A percentile compares a stretch with the other conserved stretches of the same genome.
These are phyloP conservation scores for Pomatorhinus ruficollis DNA, from an alignment of 2,113 vertebrate genomes.

Conservation along the genomic window DNA sequence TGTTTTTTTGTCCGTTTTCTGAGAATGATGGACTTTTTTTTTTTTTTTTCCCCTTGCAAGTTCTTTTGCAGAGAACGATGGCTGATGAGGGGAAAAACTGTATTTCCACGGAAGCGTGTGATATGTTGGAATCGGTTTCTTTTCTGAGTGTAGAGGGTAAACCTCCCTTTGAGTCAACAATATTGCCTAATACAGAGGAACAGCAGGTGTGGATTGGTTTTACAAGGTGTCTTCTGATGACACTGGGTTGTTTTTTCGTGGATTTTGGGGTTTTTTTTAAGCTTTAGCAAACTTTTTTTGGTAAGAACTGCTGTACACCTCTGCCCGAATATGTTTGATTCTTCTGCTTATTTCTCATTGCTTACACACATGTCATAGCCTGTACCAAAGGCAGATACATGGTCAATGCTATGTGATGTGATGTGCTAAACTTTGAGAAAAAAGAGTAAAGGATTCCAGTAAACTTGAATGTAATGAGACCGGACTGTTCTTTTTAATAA, in stretches of 20 bases:
- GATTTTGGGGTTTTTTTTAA: fast-evolving
- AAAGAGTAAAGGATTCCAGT: background rate
- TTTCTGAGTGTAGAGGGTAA: background rate
- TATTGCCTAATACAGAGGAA: background rate
- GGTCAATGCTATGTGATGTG: fast-evolving
- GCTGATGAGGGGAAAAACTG: background rate
- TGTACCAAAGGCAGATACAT: background rate
- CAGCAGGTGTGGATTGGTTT: constrained; percentile 25
- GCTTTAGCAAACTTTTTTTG: background rate
- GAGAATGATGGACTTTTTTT: background rate
- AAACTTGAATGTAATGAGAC: background rate
- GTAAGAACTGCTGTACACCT: background rate
- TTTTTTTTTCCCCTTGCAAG: background rate
- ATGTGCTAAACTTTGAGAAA: background rate
- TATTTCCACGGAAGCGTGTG: background rate
- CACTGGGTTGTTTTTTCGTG: fast-evolving
- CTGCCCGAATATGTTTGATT: background rate
- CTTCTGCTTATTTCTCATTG: background rate
- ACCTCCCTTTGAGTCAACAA: constrained; percentile 7
- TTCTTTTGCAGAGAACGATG: background rate
- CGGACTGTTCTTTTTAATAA: fast-evolving
- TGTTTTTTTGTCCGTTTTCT: background rate
- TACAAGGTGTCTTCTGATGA: background rate
- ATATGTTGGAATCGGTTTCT: background rate
- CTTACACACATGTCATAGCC: background rate